Percentiles rank a stretch among this genome's conserved stretches.
Evolutionary conservation across 2,888 invertebrate species (phyloP).

Genomic region (Sarcophaga caerulescens): DNA sequence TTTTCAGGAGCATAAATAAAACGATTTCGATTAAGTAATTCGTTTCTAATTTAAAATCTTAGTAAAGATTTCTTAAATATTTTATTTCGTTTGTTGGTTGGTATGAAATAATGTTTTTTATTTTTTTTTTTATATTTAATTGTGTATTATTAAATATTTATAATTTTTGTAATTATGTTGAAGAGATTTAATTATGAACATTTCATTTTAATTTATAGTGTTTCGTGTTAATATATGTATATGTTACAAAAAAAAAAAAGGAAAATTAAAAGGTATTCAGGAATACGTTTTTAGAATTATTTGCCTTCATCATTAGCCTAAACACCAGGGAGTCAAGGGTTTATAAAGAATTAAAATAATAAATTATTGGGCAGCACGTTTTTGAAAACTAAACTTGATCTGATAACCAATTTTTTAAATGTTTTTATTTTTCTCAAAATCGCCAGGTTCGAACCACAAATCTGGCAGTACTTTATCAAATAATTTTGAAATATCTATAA

Average conservation of each 20-base stretch:
- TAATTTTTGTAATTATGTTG: background rate
- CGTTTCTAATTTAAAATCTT: background rate
- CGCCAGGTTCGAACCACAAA: too few relatives aligned
- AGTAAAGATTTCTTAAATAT: background rate
- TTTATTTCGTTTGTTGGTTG: background rate
- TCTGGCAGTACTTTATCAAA: too few relatives aligned
- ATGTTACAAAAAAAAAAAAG: background rate
- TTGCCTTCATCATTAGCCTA: slow-evolving; percentile 3
- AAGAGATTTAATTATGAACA: slow-evolving; percentile 44
- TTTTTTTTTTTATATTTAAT: background rate
- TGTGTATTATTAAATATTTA: slow-evolving; percentile 40
- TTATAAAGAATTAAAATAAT: background rate
- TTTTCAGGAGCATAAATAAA: background rate
- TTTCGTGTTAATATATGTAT: background rate
- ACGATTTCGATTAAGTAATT: background rate
- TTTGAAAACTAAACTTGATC: too few relatives aligned
- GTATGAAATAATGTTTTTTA: slow-evolving; percentile 10
- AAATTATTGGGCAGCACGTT: background rate
- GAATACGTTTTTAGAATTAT: background rate
- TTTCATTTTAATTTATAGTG: slow-evolving; percentile 9
- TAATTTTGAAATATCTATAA: too few relatives aligned
- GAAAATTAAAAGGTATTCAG: background rate
- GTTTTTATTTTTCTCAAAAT: too few relatives aligned
- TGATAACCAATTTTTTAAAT: too few relatives aligned
- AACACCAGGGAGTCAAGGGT: too few relatives aligned